These are phyloP conservation scores for Helicoverpa assulta DNA, from an alignment of 2,888 invertebrate species.

Conservation along the genomic window DNA sequence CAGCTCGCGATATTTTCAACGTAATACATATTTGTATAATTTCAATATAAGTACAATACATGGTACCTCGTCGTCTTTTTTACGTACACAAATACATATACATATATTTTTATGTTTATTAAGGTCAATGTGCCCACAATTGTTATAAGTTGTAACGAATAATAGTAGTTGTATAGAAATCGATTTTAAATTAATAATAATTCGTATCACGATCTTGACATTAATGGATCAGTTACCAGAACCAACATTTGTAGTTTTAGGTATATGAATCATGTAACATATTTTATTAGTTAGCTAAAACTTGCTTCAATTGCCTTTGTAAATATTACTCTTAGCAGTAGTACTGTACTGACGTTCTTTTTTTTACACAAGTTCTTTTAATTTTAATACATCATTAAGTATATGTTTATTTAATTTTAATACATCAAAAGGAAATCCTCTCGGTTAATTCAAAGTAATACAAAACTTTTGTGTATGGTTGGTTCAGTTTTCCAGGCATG, in stretches of 20 bases:
- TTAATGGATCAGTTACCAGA: slow-evolving; percentile 46
- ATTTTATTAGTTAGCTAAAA: background rate
- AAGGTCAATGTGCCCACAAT: background rate
- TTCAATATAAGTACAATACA: background rate
- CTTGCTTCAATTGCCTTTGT: too few relatives aligned
- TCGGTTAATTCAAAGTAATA: too few relatives aligned
- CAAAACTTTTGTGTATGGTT: too few relatives aligned
- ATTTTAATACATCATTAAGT: too few relatives aligned
- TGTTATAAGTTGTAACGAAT: slow-evolving; percentile 2
- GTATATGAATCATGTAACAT: background rate
- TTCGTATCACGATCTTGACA: slow-evolving; percentile 38
- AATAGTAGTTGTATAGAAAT: slow-evolving; percentile 28
- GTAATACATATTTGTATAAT: slow-evolving; percentile 1
- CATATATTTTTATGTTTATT: background rate
- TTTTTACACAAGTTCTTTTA: too few relatives aligned
- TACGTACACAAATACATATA: background rate
- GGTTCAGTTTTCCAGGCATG: too few relatives aligned
- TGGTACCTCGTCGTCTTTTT: too few relatives aligned
- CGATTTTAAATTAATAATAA: slow-evolving; percentile 41
- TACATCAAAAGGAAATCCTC: too few relatives aligned
- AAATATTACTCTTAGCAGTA: too few relatives aligned
- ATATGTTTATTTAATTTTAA: too few relatives aligned
- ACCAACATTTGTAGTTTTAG: slow-evolving; percentile 12
- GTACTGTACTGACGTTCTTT: too few relatives aligned
- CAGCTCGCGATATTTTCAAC: background rate